phyloP scores from a whole-genome alignment of 2,888 invertebrate genomes.

The Volucella inflata region DNA sequence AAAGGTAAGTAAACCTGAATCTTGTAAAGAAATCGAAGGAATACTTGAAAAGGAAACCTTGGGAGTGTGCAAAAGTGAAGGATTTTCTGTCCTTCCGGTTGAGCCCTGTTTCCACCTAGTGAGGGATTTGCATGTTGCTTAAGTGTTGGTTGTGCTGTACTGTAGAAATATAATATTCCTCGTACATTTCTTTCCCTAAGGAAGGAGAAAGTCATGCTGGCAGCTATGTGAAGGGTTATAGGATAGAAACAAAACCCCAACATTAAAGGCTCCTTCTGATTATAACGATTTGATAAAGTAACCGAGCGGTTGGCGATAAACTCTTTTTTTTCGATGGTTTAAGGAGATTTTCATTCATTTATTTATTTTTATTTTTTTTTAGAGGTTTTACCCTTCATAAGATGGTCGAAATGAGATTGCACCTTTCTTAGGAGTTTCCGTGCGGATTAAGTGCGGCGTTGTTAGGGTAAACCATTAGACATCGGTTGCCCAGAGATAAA shows the following conservation, averaged over 20 bases:
- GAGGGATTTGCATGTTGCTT: conserved; percentile 43
- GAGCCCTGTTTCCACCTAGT: not conserved
- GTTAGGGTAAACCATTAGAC: conserved; percentile 43
- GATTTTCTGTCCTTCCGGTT: conserved; percentile 17
- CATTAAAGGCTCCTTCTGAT: conserved; percentile 40
- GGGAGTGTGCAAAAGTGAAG: not conserved
- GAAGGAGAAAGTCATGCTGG: not conserved
- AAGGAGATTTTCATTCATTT: not conserved
- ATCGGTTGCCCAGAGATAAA: conserved; percentile 48
- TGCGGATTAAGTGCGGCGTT: conserved; percentile 55
- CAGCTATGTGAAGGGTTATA: not conserved
- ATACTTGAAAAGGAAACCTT: conserved; percentile 37
- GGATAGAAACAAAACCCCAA: conserved; percentile 25
- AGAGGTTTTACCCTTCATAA: conserved; percentile 3
- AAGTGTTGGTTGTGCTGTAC: conserved; percentile 32
- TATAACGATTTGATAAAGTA: conserved; percentile 58
- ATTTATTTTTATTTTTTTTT: conserved; percentile 9
- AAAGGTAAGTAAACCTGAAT: conserved; percentile 27
- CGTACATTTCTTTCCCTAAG: conserved; percentile 19
- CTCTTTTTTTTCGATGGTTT: conserved; percentile 18
- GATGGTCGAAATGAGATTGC: conserved; percentile 57
- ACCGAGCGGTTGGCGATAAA: conserved; percentile 43
- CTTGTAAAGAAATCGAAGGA: conserved; percentile 26
- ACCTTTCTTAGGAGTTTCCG: conserved; percentile 24
- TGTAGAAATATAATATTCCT: conserved; percentile 38